Evolutionary conservation across 2,888 invertebrate species (phyloP).

Genomic region (Crocallis elinguaria): DNA sequence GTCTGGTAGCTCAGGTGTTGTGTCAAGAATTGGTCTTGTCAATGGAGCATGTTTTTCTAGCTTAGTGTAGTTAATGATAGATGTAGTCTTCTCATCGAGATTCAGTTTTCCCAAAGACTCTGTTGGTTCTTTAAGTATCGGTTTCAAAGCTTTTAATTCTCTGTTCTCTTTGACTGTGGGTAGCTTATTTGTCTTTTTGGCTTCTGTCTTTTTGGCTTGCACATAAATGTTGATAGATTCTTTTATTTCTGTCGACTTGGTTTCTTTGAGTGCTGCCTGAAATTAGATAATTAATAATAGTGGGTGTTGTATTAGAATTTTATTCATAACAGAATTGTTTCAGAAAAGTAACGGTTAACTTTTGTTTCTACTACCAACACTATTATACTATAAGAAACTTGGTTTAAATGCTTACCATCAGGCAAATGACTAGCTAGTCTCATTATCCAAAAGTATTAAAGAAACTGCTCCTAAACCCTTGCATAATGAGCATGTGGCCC

Average conservation of each 20-base stretch:
- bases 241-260: conserved; percentile 59
- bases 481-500: too few relatives aligned
- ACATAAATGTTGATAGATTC: conserved; percentile 51
- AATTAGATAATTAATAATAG: conserved; percentile 30
- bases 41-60: conserved; percentile 7
- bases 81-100: conserved; percentile 35
- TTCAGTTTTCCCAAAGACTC: conserved; percentile 70
- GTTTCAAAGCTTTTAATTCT: conserved; percentile 47
- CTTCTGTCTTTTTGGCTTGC: conserved; percentile 54
- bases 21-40: conserved; percentile 9
- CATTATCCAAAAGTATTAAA: too few relatives aligned
- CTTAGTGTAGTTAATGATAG: conserved; percentile 23
- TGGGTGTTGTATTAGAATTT: too few relatives aligned
- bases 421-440: too few relatives aligned
- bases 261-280: conserved; percentile 66
- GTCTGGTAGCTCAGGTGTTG: conserved; percentile 55
- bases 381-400: too few relatives aligned
- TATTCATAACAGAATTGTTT: too few relatives aligned
- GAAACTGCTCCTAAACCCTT: too few relatives aligned
- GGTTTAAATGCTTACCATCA: too few relatives aligned
- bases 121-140: conserved; percentile 62
- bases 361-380: too few relatives aligned
- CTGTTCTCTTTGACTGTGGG: conserved; percentile 58
- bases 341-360: too few relatives aligned
- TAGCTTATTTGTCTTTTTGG: conserved; percentile 59